These are phyloP conservation scores for Phrynosoma blainvillii DNA, from an alignment of 2,113 vertebrate species.

Conservation along the genomic window DNA sequence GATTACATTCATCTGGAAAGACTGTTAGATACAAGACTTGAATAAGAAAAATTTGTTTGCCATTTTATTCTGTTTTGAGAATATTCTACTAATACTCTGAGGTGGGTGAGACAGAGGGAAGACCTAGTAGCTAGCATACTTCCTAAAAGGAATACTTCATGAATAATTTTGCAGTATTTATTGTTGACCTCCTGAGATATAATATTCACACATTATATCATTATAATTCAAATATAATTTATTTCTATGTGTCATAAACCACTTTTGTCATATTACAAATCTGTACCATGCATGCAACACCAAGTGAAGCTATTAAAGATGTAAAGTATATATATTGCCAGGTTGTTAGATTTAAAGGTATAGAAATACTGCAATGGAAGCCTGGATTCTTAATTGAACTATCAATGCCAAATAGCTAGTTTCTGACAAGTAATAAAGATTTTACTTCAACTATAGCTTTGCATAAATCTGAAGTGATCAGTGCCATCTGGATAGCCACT, in stretches of 20 bases:
- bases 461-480: neutral
- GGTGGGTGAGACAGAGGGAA: neutral
- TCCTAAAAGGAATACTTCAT: neutral
- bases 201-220: neutral
- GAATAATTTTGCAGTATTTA: neutral
- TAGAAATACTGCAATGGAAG: slow-evolving; percentile 17
- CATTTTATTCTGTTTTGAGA: neutral
- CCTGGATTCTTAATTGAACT: slow-evolving; percentile 39
- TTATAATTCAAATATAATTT: neutral
- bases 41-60: neutral
- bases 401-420: slow-evolving; percentile 9
- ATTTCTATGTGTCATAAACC: slow-evolving; percentile 10
- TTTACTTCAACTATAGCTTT: slow-evolving; percentile 15
- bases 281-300: neutral
- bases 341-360: neutral
- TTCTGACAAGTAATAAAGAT: slow-evolving; percentile 23
- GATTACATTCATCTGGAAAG: neutral
- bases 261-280: slow-evolving; percentile 1
- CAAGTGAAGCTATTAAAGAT: neutral
- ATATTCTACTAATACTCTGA: neutral
- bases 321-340: neutral
- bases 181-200: neutral
- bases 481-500: neutral
- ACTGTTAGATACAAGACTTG: neutral
- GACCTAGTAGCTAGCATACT: neutral